phyloP scores from a whole-genome alignment of 2,888 invertebrate genomes.

The Trichogramma dendrolimi region DNA sequence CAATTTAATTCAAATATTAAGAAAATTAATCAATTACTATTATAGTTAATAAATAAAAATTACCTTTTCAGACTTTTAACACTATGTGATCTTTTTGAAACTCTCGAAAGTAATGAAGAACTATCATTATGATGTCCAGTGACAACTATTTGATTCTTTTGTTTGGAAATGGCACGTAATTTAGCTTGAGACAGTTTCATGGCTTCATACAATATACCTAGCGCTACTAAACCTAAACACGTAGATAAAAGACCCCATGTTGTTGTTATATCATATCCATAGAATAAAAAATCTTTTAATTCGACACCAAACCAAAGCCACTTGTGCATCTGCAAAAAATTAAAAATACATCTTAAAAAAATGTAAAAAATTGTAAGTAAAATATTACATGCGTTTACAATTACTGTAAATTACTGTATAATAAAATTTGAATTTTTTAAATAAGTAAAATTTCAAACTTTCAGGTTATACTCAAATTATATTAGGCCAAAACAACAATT shows the following conservation, averaged over 20 bases:
- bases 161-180: slow-evolving; percentile 49
- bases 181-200: slow-evolving; percentile 54
- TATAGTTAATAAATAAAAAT: slow-evolving; percentile 1
- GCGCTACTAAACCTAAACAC: slow-evolving; percentile 59
- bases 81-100: slow-evolving; percentile 32
- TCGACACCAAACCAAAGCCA: slow-evolving; percentile 66
- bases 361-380: not conserved
- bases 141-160: slow-evolving; percentile 44
- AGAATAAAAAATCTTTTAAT: slow-evolving; percentile 63
- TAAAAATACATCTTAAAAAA: not conserved
- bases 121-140: slow-evolving; percentile 46
- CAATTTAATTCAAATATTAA: slow-evolving; percentile 5
- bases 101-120: slow-evolving; percentile 50
- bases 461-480: not conserved
- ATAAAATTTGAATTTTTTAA: not conserved
- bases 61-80: slow-evolving; percentile 8
- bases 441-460: not conserved
- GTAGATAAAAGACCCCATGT: slow-evolving; percentile 56
- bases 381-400: not conserved
- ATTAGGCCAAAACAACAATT: not conserved
- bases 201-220: slow-evolving; percentile 63
- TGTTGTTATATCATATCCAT: slow-evolving; percentile 57
- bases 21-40: not conserved
- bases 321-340: slow-evolving; percentile 57
- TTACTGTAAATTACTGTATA: not conserved